Base-by-base conservation (phyloP, 2,888 invertebrate species). In the Drosophila anceps region DNA sequence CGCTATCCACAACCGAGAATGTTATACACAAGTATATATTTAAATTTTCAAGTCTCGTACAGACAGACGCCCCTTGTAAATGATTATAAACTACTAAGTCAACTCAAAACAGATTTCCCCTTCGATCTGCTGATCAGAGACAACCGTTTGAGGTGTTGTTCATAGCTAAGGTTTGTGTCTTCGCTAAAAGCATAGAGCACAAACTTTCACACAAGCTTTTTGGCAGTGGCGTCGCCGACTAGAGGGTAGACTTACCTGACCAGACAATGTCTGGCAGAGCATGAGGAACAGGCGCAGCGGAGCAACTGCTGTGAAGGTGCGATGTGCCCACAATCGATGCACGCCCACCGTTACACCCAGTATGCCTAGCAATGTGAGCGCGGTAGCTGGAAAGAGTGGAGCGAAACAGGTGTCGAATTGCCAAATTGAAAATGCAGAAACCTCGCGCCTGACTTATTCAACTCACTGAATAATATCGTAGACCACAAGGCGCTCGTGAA, bases 271-370 rank as follows among this genome's bases (percentile, higher is more conserved):
- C 91, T 99, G 97, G 77, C 96, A 96, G 5, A 98, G 72, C 94
- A 97, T 96, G 1, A 99, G 94, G 27, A 96, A 93, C n/a, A 97
- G 91, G 81, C 95, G 94, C 0, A 98, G 92, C 2, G 95, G 94
- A 5, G 94, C 93, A 67, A 93, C 95, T 0, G 98, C 98, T 86
- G 95, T 95, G 92, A 97, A 99, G 0, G 97, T 94, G 55, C 94
- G 93, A 92, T 99, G 99, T 0, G 98, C 96, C 98, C 98, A 99
- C 39, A 98, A 93, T 76, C 99, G 94, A 92, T 99, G 99, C 0
- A 98, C 96, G 0, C 99, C 99, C 2, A 97, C 96, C 0, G 98
- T 98, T 31, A 97, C 95, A 3, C 98, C 98, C 77, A 98, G 91
- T 7, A 95, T 94, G 6, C 95, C 95, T 27, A 96, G 87, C 2